Conservation (phyloP, 2,113 vertebrate genomes). For the Xenopus laevis region DNA sequence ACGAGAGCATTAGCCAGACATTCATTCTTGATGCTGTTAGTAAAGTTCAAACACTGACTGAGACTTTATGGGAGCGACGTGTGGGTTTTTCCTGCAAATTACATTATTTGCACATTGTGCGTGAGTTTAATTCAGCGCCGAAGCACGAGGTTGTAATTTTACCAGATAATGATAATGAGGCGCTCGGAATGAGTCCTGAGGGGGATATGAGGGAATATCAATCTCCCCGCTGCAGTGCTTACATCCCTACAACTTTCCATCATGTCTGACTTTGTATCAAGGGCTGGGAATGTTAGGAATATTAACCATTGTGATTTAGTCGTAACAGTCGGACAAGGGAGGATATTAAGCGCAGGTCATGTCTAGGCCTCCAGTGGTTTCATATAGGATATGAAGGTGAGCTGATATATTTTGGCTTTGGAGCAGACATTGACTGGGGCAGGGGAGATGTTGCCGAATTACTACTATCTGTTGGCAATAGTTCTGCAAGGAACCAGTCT, state of each 20-base stretch:
- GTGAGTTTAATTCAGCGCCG: constrained; percentile 30
- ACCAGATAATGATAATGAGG: constrained; percentile 44
- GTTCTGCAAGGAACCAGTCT: no score
- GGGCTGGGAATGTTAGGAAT: constrained; percentile 36
- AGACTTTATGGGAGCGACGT: background rate
- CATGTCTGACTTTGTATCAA: constrained; percentile 39
- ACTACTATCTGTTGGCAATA: no score
- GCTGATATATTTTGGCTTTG: background rate
- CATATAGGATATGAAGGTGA: background rate
- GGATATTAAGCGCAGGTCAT: background rate
- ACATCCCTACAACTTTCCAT: constrained; percentile 34
- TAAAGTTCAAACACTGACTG: background rate
- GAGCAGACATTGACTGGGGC: no score
- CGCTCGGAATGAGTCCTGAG: constrained; percentile 39
- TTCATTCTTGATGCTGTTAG: background rate
- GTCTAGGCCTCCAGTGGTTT: background rate
- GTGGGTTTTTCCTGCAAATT: background rate
- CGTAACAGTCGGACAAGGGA: constrained; percentile 9
- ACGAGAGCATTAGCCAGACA: no score
- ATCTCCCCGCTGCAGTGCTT: constrained; percentile 38
- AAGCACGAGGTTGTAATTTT: constrained; percentile 38
- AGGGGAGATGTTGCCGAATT: no score
- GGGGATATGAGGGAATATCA: constrained; percentile 42
- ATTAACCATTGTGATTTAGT: constrained; percentile 38
- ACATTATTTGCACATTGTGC: constrained; percentile 31